These are phyloP conservation scores for Anguilla obscura DNA, from an alignment of 2,797 vertebrate genomes.

Conservation along the genomic window DNA sequence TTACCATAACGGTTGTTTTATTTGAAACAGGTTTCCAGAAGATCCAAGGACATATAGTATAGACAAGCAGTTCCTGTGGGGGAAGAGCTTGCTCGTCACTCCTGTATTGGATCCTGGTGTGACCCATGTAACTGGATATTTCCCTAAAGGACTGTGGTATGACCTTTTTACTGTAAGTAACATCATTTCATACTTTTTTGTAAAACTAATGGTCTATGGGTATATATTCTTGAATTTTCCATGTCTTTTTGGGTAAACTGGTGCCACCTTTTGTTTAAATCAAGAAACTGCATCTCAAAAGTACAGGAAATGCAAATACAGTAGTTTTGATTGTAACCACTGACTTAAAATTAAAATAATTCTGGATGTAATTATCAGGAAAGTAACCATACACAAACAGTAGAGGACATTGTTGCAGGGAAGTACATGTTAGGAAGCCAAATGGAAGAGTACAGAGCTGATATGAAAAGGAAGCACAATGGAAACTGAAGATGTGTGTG, in stretches of 20 bases:
- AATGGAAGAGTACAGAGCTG: background rate
- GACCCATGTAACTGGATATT: slow-evolving; percentile 73
- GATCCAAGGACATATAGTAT: slow-evolving; percentile 73
- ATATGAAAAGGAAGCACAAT: background rate
- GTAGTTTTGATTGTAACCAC: background rate
- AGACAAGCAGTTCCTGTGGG: slow-evolving; percentile 87
- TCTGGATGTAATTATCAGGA: background rate
- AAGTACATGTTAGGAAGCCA: background rate
- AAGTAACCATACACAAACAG: background rate
- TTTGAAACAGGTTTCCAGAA: slow-evolving; percentile 72
- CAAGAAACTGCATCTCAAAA: background rate
- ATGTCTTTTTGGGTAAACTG: background rate
- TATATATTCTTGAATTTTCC: background rate
- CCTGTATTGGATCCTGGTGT: slow-evolving; percentile 78
- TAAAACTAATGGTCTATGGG: background rate
- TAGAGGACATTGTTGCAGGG: background rate
- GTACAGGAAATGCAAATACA: background rate
- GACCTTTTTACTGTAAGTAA: slow-evolving; percentile 81
- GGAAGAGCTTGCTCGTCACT: slow-evolving; percentile 79
- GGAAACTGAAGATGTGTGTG: background rate
- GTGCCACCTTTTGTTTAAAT: background rate
- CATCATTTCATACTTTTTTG: background rate
- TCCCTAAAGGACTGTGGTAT: slow-evolving; percentile 82
- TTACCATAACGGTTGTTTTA: background rate
- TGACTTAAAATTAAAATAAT: background rate